Conservation (phyloP, 1,140 invertebrate genomes). For the Drosophila pandora region DNA sequence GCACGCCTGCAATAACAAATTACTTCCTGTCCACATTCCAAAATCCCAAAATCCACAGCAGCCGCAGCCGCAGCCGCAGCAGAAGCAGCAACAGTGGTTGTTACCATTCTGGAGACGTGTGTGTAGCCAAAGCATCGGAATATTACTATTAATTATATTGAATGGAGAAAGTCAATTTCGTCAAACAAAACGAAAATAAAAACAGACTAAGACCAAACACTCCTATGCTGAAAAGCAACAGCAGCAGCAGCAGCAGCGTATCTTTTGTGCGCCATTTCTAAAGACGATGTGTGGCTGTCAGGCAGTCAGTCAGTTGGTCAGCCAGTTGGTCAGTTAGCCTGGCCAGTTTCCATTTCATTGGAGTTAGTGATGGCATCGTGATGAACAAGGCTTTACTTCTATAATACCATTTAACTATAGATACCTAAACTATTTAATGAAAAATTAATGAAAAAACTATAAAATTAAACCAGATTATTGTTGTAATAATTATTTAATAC, state of each 20-base stretch:
- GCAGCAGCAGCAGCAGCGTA: slow-evolving; percentile 22
- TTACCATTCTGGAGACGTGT: slow-evolving; percentile 72
- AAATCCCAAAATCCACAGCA: slow-evolving; percentile 3
- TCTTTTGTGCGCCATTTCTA: slow-evolving; percentile 78
- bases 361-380: slow-evolving; percentile 36
- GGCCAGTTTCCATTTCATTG: slow-evolving; percentile 75
- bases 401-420: too few relatives aligned
- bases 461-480: too few relatives aligned
- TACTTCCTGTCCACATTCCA: slow-evolving; percentile 66
- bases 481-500: too few relatives aligned
- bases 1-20: slow-evolving; percentile 74
- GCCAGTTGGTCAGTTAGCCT: slow-evolving; percentile 39
- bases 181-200: slow-evolving; percentile 45
- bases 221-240: slow-evolving; percentile 45
- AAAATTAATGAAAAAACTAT: too few relatives aligned
- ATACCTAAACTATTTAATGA: too few relatives aligned
- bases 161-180: slow-evolving; percentile 82
- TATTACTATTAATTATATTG: slow-evolving; percentile 82
- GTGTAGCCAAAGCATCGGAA: slow-evolving; percentile 58
- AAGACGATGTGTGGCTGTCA: slow-evolving; percentile 66
- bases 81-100: slow-evolving; percentile 6
- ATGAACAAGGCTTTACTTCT: not conserved
- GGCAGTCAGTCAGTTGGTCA: slow-evolving; percentile 55
- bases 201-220: slow-evolving; percentile 27
- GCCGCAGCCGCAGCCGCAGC: slow-evolving; percentile 14